phyloP scores from a whole-genome alignment of 2,888 invertebrate genomes.

The Thymelicus sylvestris region DNA sequence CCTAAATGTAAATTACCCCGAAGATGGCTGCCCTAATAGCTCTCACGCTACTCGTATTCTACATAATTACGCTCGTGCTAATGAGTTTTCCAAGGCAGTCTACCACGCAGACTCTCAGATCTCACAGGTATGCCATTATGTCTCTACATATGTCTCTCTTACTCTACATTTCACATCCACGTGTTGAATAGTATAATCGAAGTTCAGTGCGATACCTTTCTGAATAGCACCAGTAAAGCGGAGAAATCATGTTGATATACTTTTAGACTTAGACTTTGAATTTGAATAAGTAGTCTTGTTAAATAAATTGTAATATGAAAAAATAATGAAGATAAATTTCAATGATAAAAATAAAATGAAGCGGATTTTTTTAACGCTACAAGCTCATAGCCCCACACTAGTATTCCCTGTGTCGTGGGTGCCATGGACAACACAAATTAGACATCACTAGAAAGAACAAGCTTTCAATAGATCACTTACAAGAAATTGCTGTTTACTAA shows the following conservation, averaged over 20 bases:
- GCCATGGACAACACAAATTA: no score
- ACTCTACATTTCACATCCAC: neutral
- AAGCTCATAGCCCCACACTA: no score
- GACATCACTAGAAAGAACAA: no score
- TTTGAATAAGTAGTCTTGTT: no score
- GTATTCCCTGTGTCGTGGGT: no score
- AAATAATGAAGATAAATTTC: no score
- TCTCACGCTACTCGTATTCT: constrained; percentile 21
- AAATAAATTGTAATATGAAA: no score
- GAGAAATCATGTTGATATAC: no score
- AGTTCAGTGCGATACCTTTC: neutral
- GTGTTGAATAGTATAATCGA: neutral
- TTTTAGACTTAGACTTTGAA: no score
- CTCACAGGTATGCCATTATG: constrained; percentile 1
- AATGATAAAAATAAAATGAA: no score
- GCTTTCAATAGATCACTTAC: constrained; percentile 46
- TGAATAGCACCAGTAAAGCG: neutral
- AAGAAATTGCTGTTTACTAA: constrained; percentile 66
- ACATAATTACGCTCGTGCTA: constrained; percentile 17
- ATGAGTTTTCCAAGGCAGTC: constrained; percentile 31
- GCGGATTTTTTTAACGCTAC: no score
- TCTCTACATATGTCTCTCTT: neutral
- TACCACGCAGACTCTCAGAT: constrained; percentile 1
- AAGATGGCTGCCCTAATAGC: constrained; percentile 12
- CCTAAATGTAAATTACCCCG: constrained; percentile 12